Evolutionary conservation across 2,113 vertebrate species (phyloP).

Genomic region (Macaca mulatta): DNA sequence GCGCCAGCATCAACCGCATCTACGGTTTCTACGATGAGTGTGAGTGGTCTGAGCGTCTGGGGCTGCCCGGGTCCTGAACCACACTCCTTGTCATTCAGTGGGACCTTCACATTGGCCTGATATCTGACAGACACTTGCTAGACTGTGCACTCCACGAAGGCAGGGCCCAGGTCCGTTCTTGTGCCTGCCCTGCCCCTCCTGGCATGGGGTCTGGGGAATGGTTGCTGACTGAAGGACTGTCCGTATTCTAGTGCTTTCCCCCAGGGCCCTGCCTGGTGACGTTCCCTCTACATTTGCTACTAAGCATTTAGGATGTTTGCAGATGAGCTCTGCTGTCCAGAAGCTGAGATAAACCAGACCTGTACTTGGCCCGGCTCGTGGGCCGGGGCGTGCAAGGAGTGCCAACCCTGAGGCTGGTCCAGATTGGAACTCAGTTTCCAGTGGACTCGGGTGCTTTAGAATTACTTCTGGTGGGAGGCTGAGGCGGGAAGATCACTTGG

Average conservation of each 20-base stretch:
- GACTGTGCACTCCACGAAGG: too few species aligned
- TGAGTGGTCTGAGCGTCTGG: slow-evolving; percentile 81
- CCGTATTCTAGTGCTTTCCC: not conserved
- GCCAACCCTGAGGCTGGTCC: not conserved
- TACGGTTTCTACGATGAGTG: slow-evolving; percentile 98
- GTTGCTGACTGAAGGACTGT: not conserved
- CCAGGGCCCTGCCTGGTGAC: not conserved
- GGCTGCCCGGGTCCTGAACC: not conserved
- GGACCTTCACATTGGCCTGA: not conserved
- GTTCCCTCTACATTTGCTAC: not conserved
- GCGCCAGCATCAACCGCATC: slow-evolving; percentile 98
- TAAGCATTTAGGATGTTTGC: not conserved
- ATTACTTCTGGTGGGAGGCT: not conserved
- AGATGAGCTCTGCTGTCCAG: not conserved
- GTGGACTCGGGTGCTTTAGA: not conserved
- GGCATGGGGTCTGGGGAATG: not conserved
- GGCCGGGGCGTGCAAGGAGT: not conserved
- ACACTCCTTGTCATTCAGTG: not conserved
- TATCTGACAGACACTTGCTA: not conserved
- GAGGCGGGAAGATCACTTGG: too few species aligned
- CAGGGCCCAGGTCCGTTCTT: not conserved
- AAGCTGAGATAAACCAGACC: not conserved
- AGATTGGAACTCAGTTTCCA: not conserved
- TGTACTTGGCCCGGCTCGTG: not conserved
- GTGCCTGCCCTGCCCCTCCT: not conserved